A percentile compares a stretch with the other conserved stretches of the same genome.
phyloP scores from a whole-genome alignment of 2,113 vertebrate species.

The Ciconia boyciana region DNA sequence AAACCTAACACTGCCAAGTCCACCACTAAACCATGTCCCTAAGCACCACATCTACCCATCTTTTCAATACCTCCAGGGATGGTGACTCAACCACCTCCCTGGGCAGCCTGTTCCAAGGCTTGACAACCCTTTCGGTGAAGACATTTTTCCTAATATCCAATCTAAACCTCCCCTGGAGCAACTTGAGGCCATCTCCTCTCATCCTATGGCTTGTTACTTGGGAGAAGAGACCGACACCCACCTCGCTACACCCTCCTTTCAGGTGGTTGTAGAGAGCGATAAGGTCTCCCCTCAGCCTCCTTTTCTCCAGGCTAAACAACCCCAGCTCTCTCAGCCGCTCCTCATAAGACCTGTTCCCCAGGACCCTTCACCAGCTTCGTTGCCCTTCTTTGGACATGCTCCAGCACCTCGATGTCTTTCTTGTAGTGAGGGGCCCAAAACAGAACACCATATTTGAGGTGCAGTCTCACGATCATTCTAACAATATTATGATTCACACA shows the following conservation, averaged over 20 bases:
- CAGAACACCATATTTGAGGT: neutral
- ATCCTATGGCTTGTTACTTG: no score
- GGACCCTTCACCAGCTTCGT: neutral
- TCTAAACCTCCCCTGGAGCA: no score
- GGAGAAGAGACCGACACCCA: neutral
- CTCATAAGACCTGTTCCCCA: neutral
- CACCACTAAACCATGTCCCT: neutral
- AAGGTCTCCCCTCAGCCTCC: neutral
- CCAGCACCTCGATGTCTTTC: neutral
- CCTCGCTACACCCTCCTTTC: neutral
- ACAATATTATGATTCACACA: neutral
- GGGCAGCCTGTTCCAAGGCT: neutral
- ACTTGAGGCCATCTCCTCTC: no score
- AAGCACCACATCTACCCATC: neutral
- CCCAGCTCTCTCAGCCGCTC: neutral
- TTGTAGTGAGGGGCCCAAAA: neutral
- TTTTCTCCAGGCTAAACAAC: neutral
- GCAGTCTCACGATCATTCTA: neutral
- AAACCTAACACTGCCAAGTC: neutral
- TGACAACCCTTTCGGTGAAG: neutral
- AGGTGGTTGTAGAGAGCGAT: neutral
- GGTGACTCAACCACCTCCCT: neutral
- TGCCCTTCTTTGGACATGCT: neutral
- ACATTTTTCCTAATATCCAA: no score
- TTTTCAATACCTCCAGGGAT: neutral